Conservation (phyloP, 2,113 vertebrate genomes). For the Apteryx owenii region DNA sequence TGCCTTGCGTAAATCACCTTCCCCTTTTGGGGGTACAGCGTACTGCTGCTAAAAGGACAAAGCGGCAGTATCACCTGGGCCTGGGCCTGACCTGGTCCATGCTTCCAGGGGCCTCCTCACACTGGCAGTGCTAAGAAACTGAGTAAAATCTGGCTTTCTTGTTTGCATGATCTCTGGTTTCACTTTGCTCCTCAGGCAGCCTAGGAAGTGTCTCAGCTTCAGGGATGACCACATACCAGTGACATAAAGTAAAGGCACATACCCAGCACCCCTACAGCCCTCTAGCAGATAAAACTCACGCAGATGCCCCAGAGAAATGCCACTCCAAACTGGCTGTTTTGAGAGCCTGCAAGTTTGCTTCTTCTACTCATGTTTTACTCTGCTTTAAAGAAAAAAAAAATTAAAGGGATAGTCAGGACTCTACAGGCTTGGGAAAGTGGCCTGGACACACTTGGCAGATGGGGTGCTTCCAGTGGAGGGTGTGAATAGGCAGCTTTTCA, state of each 20-base stretch:
- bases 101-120: background rate
- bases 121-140: background rate
- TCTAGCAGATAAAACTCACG: background rate
- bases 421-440: background rate
- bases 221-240: background rate
- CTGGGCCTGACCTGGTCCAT: background rate
- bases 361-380: background rate
- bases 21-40: rapidly evolving
- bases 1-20: background rate
- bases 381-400: background rate
- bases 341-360: background rate
- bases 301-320: background rate
- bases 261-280: background rate
- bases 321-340: background rate
- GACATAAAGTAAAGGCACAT: background rate
- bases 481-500: background rate
- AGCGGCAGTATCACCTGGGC: background rate
- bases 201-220: rapidly evolving
- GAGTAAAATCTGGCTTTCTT: background rate
- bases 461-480: background rate
- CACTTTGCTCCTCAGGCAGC: background rate
- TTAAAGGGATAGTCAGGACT: background rate
- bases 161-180: background rate
- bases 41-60: background rate
- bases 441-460: background rate